Evolutionary conservation across 2,888 invertebrate species (phyloP), one percentile per base, ranked within the genome.

Genomic region (Drosophila niveifrons): DNA sequence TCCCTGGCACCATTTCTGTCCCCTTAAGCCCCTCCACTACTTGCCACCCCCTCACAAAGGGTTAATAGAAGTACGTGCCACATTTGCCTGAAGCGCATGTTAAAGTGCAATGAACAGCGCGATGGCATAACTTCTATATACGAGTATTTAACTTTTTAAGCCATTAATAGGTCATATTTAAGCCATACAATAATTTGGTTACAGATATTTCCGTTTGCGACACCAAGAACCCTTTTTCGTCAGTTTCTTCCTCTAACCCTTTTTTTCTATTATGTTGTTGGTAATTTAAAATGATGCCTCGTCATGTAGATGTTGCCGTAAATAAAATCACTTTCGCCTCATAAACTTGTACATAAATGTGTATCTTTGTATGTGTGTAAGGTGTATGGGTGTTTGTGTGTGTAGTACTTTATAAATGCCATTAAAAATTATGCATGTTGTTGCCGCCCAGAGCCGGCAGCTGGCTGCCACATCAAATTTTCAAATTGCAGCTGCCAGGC

Each of bases 281-380:
- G 47, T 66, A 66, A 72, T 75, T 79, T 66, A 46, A 56, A 55
- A 52, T 62, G 67, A 74, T 46, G 67, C 11, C 77, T 50, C 59
- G 61, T 65, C 71, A 71, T 55, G 58, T 59, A 53, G 55, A 46
- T 46, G 65, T 53, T 46, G 50, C 28, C 41, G 17, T 65, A 78
- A 78, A 83, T 82, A 64, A 78, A 82, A 84, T 84, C 83, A 84
- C 80, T 84, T 84, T 84, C 82, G 74, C 75, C 75, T 61, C 71
- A 66, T 29, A 43, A 11, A 50, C 47, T 41, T 36, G 11, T 41
- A 41, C 39, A 41, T 9, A 15, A 15, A 41, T 9, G 8, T 41
- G 8, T 8, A 39, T 39, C 8, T 2, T 1, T 39, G 39, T 41
- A 2, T 7, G 23, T 28, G 57, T 48, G 9, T 34, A 34, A 23